phyloP scores from a whole-genome alignment of 53 echinoderm and acorn worm species.

The Zoroaster sp. region DNA sequence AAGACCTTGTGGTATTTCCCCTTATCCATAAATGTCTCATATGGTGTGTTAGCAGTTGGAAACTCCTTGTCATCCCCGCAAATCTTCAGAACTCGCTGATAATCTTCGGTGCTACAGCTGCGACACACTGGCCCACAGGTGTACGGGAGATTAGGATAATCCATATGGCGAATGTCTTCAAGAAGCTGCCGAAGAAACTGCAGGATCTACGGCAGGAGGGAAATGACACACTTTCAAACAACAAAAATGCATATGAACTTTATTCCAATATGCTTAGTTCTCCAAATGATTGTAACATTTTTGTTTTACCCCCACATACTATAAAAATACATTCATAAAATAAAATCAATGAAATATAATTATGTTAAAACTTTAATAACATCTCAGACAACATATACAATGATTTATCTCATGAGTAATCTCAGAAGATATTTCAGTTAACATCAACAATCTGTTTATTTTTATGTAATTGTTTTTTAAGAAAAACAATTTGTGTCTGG shows the following conservation, averaged over 20 bases:
- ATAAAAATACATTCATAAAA: too few relatives aligned
- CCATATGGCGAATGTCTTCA: conserved; percentile 34
- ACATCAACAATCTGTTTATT: too few relatives aligned
- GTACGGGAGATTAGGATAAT: conserved; percentile 51
- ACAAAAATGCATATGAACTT: not conserved
- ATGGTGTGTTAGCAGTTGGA: conserved; percentile 19
- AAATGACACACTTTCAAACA: not conserved
- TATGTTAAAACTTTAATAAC: too few relatives aligned
- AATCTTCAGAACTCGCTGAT: conserved; percentile 11
- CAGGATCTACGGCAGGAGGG: not conserved
- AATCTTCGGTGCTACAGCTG: not conserved
- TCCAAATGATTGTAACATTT: too few relatives aligned
- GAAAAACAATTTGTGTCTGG: too few relatives aligned
- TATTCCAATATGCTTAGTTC: too few relatives aligned
- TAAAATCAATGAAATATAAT: too few relatives aligned
- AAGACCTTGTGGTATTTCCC: conserved; percentile 48
- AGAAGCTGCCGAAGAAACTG: conserved; percentile 1
- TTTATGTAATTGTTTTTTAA: too few relatives aligned
- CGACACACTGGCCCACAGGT: conserved; percentile 43
- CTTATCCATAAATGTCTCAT: conserved; percentile 3
- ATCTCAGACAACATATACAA: too few relatives aligned
- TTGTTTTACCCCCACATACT: too few relatives aligned
- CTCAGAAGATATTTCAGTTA: too few relatives aligned
- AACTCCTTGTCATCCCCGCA: conserved; percentile 36
- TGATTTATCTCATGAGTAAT: too few relatives aligned